Conservation (phyloP, 2,888 invertebrate species). For the Oligia latruncula region DNA sequence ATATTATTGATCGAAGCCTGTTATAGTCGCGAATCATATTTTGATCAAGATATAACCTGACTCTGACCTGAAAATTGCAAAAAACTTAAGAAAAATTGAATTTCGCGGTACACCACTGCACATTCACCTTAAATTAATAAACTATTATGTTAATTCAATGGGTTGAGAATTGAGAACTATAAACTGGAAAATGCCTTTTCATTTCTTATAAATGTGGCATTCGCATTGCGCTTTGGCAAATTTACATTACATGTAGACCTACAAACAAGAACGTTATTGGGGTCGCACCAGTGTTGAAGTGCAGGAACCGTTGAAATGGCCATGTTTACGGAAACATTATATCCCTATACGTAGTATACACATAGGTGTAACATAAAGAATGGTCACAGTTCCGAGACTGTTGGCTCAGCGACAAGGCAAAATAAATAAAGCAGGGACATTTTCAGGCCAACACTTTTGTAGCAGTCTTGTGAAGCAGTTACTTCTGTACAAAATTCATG, state of each 20-base stretch:
- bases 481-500: neutral
- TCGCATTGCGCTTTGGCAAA: neutral
- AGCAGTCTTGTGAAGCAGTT: neutral
- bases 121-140: neutral
- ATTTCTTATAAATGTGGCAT: neutral
- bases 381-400: constrained; percentile 15
- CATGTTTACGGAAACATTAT: constrained; percentile 44
- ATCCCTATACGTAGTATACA: constrained; percentile 11
- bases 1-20: too few relatives aligned
- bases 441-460: neutral
- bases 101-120: too few relatives aligned
- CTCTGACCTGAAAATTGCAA: too few relatives aligned
- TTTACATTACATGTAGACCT: neutral
- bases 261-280: neutral
- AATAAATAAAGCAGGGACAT: constrained; percentile 16
- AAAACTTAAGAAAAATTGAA: too few relatives aligned
- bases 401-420: constrained; percentile 1
- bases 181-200: neutral
- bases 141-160: neutral
- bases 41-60: too few relatives aligned
- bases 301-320: constrained; percentile 58
- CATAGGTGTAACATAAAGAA: constrained; percentile 14
- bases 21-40: too few relatives aligned
- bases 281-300: constrained; percentile 43
- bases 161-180: neutral